phyloP scores from a whole-genome alignment of 2,797 vertebrate genomes.

The Danio aesculapii region DNA sequence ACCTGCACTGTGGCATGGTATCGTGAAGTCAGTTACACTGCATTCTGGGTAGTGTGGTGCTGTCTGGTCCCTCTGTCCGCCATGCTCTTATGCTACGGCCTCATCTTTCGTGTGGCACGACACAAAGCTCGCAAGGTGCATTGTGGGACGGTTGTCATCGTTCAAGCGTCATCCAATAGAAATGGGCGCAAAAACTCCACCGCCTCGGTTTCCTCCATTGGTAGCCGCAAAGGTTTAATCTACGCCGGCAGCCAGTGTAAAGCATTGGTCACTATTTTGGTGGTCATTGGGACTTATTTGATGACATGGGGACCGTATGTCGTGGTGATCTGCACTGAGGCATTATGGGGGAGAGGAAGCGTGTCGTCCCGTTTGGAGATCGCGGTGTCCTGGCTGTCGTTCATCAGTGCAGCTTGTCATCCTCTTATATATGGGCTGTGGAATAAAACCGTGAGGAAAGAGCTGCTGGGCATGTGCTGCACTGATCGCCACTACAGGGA shows the following conservation, averaged over 20 bases:
- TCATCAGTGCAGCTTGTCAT: slow-evolving; percentile 92
- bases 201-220: slow-evolving; percentile 89
- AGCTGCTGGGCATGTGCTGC: slow-evolving; percentile 94
- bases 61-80: slow-evolving; percentile 84
- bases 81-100: slow-evolving; percentile 92
- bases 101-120: slow-evolving; percentile 95
- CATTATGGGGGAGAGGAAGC: slow-evolving; percentile 88
- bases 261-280: slow-evolving; percentile 93
- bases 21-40: slow-evolving; percentile 86
- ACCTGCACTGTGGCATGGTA: slow-evolving; percentile 95
- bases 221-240: slow-evolving; percentile 88
- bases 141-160: slow-evolving; percentile 86
- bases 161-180: slow-evolving; percentile 70
- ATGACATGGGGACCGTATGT: slow-evolving; percentile 95
- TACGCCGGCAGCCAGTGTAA: slow-evolving; percentile 97
- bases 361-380: slow-evolving; percentile 91
- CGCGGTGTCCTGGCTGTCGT: slow-evolving; percentile 92
- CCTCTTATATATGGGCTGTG: slow-evolving; percentile 95
- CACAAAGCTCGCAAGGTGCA: slow-evolving; percentile 95
- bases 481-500: slow-evolving; percentile 93
- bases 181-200: slow-evolving; percentile 91
- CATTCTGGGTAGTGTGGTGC: slow-evolving; percentile 96
- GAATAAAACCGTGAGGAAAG: slow-evolving; percentile 98
- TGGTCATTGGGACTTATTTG: slow-evolving; percentile 92
- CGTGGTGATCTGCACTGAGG: slow-evolving; percentile 89